Conservation (phyloP, 2,113 vertebrate genomes). For the Felis chaus region DNA sequence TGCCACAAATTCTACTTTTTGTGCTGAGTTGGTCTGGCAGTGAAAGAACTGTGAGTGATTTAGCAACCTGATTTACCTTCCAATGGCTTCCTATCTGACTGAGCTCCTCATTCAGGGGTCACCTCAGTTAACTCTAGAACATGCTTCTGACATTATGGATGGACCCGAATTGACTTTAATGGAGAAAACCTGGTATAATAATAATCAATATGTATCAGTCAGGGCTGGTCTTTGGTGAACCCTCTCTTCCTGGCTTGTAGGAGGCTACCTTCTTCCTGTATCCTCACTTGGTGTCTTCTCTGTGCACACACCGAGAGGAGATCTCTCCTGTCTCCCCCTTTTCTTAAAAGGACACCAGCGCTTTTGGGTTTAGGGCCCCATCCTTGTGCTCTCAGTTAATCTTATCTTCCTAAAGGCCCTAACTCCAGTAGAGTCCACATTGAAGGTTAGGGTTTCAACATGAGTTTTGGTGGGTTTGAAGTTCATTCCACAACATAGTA, state of each 20-base stretch:
- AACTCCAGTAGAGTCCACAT: not conserved
- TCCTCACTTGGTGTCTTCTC: not conserved
- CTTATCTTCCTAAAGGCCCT: not conserved
- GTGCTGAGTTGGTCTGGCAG: not conserved
- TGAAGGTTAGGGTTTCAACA: not conserved
- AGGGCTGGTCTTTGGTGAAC: not conserved
- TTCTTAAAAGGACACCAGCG: not conserved
- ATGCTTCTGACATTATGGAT: not conserved
- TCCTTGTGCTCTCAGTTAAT: not conserved
- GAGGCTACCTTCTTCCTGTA: not conserved
- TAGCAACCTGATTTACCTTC: not conserved
- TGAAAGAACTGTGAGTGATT: not conserved
- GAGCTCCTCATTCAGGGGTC: not conserved
- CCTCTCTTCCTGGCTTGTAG: not conserved
- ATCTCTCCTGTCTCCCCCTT: not conserved
- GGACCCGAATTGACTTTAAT: not conserved
- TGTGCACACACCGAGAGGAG: not conserved
- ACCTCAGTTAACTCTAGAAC: not conserved
- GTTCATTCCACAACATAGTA: not conserved
- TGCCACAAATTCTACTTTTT: not conserved
- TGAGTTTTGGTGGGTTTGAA: not conserved
- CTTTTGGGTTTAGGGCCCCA: not conserved
- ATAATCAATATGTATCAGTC: not conserved
- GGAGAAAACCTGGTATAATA: not conserved
- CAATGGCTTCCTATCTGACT: not conserved